Percentiles rank a stretch among this genome's conserved stretches.
These are phyloP conservation scores for Epizoanthus ramosus DNA, from an alignment of 92 coral and sea anemone species.

Conservation along the genomic window DNA sequence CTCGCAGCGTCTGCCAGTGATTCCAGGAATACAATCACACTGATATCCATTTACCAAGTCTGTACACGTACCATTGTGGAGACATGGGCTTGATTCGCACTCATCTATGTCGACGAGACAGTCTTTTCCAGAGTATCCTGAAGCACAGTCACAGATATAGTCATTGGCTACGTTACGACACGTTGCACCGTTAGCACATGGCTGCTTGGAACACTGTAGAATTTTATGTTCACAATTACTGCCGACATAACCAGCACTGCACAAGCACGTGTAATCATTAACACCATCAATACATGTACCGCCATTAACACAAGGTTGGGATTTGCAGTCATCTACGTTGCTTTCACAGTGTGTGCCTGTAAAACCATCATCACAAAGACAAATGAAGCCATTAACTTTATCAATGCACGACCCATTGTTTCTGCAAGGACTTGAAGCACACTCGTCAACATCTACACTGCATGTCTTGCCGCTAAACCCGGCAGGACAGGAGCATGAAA, in stretches of 20 bases:
- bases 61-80: constrained; percentile 43
- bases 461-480: constrained; percentile 33
- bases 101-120: constrained; percentile 52
- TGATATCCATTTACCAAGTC: constrained; percentile 44
- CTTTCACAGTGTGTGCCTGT: constrained; percentile 10
- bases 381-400: not conserved
- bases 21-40: constrained; percentile 52
- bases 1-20: constrained; percentile 45
- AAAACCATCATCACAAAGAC: constrained; percentile 31
- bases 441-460: constrained; percentile 25
- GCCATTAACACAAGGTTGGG: constrained; percentile 38
- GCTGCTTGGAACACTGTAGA: constrained; percentile 38
- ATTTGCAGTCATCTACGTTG: constrained; percentile 50
- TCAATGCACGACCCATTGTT: constrained; percentile 36
- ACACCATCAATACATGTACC: constrained; percentile 48
- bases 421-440: constrained; percentile 15
- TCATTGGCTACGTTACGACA: constrained; percentile 30
- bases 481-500: constrained; percentile 20
- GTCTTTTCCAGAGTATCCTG: constrained; percentile 53
- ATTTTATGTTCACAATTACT: constrained; percentile 34
- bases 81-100: constrained; percentile 44
- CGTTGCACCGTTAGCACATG: constrained; percentile 51
- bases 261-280: constrained; percentile 40
- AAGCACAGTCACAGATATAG: constrained; percentile 39
- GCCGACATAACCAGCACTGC: constrained; percentile 45